phyloP scores from a whole-genome alignment of 2,113 vertebrate genomes.

The Prunella himalayana region DNA sequence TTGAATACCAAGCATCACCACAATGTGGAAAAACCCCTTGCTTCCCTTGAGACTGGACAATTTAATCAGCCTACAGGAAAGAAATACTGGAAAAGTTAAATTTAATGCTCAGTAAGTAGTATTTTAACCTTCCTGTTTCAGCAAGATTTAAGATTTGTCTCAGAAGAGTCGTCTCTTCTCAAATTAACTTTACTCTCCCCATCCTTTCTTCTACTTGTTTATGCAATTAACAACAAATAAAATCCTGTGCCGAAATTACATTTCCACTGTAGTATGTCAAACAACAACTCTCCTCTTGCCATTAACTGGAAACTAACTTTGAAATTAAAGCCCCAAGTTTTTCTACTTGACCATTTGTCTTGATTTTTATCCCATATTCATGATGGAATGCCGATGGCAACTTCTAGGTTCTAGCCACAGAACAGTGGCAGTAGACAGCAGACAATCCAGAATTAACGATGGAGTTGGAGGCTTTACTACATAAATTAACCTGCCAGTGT shows the following conservation, averaged over 20 bases:
- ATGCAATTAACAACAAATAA: conserved; percentile 2
- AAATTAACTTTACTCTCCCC: not conserved
- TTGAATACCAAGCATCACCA: conserved; percentile 5
- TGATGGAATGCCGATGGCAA: not conserved
- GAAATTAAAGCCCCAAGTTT: not conserved
- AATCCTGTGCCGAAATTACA: not conserved
- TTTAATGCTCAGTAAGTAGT: not conserved
- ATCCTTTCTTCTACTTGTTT: not conserved
- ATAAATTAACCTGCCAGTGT: not conserved
- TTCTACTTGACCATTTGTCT: not conserved
- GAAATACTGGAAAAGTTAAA: conserved; percentile 3
- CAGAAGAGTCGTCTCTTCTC: not conserved
- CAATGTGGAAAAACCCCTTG: not conserved
- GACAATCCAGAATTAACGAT: not conserved
- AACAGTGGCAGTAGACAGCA: not conserved
- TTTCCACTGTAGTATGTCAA: not conserved
- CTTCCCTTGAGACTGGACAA: not conserved
- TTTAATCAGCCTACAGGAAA: conserved; percentile 41
- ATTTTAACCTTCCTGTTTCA: not conserved
- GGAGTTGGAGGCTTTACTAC: not conserved
- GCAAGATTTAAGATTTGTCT: conserved; percentile 3
- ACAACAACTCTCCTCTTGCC: not conserved
- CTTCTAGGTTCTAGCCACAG: not conserved
- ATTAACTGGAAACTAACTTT: not conserved
- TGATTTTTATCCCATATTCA: not conserved